phyloP scores from a whole-genome alignment of 2,888 invertebrate species.

The Dicranocentrus wangi region DNA sequence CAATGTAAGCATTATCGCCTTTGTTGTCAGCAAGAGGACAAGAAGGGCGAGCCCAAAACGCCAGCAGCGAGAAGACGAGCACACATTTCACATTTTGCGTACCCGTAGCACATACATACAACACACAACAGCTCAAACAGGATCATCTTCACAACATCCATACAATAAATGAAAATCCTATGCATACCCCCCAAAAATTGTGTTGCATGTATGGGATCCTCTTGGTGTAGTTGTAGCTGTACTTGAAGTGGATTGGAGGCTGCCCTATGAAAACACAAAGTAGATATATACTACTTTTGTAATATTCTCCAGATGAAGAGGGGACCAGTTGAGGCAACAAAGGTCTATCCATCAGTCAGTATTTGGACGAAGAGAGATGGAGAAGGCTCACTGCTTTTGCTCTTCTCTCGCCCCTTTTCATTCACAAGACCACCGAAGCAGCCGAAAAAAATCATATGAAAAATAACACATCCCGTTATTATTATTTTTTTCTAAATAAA shows the following conservation, averaged over 20 bases:
- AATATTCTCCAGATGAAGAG: constrained; percentile 48
- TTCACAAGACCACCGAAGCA: constrained; percentile 52
- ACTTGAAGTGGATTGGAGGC: too few species aligned
- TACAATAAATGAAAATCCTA: too few species aligned
- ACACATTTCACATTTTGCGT: too few species aligned
- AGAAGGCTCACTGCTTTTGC: constrained; percentile 21
- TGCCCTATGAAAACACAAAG: too few species aligned
- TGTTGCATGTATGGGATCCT: too few species aligned
- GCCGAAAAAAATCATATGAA: background rate
- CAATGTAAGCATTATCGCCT: background rate
- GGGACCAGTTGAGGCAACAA: constrained; percentile 2
- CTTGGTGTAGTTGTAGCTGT: too few species aligned
- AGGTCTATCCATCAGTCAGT: constrained; percentile 48
- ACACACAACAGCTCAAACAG: too few species aligned
- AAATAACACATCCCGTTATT: too few species aligned
- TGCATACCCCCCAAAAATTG: too few species aligned
- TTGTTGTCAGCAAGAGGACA: constrained; percentile 19
- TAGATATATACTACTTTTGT: too few species aligned
- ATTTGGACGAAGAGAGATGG: constrained; percentile 49
- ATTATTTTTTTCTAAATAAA: constrained; percentile 21
- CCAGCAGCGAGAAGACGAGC: background rate
- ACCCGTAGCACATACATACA: too few species aligned
- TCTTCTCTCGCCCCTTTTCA: constrained; percentile 36
- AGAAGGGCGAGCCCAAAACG: constrained; percentile 37
- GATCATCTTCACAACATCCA: too few species aligned